Conservation (phyloP, 2,797 vertebrate species). For the Myotis findleyi region DNA sequence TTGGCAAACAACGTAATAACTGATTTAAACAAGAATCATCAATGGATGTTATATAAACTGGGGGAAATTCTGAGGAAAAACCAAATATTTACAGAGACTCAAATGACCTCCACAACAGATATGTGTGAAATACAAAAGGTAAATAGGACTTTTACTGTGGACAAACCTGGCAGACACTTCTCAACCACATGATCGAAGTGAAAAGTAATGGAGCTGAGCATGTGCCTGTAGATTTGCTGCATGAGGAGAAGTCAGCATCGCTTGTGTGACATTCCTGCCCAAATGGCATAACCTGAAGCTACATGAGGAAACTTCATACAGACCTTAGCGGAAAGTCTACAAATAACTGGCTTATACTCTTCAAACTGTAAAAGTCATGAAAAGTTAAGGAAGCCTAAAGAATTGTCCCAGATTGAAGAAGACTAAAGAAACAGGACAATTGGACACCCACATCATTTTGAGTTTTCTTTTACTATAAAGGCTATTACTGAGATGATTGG, state of each 20-base stretch:
- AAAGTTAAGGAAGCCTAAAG: background rate
- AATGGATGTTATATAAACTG: background rate
- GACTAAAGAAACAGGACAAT: too few species aligned
- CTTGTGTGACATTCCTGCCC: background rate
- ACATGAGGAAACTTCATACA: background rate
- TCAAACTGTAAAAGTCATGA: background rate
- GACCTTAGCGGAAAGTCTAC: background rate
- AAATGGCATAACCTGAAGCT: background rate
- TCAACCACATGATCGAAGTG: background rate
- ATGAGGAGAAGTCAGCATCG: background rate
- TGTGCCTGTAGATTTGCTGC: background rate
- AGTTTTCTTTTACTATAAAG: background rate
- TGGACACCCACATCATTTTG: background rate
- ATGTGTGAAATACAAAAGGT: background rate
- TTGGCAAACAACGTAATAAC: background rate
- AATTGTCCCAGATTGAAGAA: background rate
- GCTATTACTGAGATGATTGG: background rate
- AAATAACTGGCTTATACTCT: background rate
- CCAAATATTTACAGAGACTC: background rate
- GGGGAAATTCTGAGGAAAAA: background rate
- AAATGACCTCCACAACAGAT: background rate
- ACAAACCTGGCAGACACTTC: background rate
- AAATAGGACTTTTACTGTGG: background rate
- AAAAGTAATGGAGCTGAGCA: background rate
- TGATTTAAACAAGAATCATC: background rate